These are phyloP conservation scores for Characodon lateralis DNA, from an alignment of 2,797 vertebrate genomes.

Conservation along the genomic window DNA sequence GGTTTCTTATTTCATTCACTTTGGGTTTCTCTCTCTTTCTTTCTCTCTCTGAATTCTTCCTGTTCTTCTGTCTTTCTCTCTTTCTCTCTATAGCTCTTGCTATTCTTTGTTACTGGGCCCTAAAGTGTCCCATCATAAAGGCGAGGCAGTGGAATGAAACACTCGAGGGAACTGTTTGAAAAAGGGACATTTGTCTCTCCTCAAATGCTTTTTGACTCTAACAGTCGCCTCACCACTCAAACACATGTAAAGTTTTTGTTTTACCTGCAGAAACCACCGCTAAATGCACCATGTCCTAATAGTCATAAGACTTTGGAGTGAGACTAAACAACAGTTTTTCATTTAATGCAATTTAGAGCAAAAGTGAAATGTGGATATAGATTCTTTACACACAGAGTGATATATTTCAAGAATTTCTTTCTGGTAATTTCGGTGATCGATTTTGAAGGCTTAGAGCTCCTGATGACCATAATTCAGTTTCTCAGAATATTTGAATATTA, in stretches of 20 bases:
- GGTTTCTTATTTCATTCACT: slow-evolving; percentile 99
- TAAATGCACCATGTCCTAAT: neutral
- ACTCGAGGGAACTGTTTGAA: slow-evolving; percentile 65
- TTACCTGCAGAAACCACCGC: neutral
- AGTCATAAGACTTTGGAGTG: neutral
- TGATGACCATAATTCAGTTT: neutral
- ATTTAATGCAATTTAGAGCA: neutral
- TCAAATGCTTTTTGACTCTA: slow-evolving; percentile 70
- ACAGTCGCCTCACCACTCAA: slow-evolving; percentile 56
- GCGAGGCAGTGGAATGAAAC: slow-evolving; percentile 75
- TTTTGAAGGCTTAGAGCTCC: neutral
- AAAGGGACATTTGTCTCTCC: slow-evolving; percentile 57
- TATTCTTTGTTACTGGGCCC: slow-evolving; percentile 70
- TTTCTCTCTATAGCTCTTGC: slow-evolving; percentile 86
- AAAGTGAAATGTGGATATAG: neutral
- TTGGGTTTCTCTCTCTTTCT: slow-evolving; percentile 95
- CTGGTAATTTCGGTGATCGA: neutral
- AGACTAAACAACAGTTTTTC: neutral
- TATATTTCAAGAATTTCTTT: neutral
- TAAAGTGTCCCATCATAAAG: slow-evolving; percentile 66
- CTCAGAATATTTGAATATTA: neutral
- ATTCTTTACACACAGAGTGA: neutral
- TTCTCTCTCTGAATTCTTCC: slow-evolving; percentile 57
- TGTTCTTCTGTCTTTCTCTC: slow-evolving; percentile 71
- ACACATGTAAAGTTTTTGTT: neutral